Evolutionary conservation across 2,888 invertebrate genomes (phyloP).

Genomic region (Papilio demoleus): DNA sequence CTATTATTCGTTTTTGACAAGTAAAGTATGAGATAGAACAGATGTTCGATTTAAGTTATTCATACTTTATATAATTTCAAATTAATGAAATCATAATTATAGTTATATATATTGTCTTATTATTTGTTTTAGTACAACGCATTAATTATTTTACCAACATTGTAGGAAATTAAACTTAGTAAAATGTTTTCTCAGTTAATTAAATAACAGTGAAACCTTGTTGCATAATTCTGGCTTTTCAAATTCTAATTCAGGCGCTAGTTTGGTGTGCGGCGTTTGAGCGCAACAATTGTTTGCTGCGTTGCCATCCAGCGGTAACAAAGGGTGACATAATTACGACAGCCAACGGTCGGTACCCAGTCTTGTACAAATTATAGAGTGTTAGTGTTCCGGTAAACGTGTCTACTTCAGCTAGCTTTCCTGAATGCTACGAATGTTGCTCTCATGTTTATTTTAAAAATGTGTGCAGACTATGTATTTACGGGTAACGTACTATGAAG

Average conservation of each 20-base stretch:
- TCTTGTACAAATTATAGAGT: conserved; percentile 30
- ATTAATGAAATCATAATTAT: too few relatives aligned
- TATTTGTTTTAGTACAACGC: too few relatives aligned
- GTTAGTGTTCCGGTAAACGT: conserved; percentile 8
- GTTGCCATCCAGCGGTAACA: conserved; percentile 37
- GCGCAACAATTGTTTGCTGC: conserved; percentile 39
- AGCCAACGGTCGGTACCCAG: conserved; percentile 33
- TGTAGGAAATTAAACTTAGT: neutral
- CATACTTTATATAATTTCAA: too few relatives aligned
- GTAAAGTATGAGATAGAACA: too few relatives aligned
- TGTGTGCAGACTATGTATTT: too few relatives aligned
- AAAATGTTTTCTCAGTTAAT: conserved; percentile 30
- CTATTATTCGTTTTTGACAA: too few relatives aligned
- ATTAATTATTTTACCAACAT: too few relatives aligned
- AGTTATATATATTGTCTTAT: too few relatives aligned
- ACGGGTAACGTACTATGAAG: too few relatives aligned
- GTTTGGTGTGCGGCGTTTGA: conserved; percentile 33
- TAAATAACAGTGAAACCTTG: conserved; percentile 38
- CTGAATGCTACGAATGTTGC: neutral
- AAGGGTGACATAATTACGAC: conserved; percentile 39
- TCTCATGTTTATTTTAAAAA: neutral
- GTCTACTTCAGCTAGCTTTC: neutral
- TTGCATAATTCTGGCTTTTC: conserved; percentile 39
- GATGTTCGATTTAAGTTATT: too few relatives aligned
- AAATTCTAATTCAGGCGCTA: conserved; percentile 39